Percentiles rank a stretch among this genome's conserved stretches.
phyloP scores from a whole-genome alignment of 2,888 invertebrate species.

The Pediacus dermestoides region DNA sequence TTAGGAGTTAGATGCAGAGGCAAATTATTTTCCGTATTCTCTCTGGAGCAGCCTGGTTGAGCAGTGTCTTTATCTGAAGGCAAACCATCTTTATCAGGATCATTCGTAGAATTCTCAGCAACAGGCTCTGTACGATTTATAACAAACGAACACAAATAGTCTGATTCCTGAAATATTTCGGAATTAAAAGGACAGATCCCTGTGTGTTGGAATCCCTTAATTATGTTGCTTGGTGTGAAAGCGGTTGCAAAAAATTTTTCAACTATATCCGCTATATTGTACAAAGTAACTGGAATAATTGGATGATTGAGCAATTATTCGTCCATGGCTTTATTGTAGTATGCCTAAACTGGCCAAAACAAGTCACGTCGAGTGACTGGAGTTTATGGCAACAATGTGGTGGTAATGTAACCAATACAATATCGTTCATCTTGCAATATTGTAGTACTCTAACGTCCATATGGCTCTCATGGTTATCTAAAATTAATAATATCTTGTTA shows the following conservation, averaged over 20 bases:
- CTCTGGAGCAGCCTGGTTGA: no score
- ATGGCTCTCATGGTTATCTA: slow-evolving; percentile 18
- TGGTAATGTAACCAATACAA: slow-evolving; percentile 34
- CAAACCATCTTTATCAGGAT: no score
- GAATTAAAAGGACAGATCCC: background rate
- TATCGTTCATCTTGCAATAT: slow-evolving; percentile 11
- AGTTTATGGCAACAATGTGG: slow-evolving; percentile 30
- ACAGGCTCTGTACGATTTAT: no score
- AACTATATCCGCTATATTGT: slow-evolving; percentile 32
- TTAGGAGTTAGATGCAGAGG: no score
- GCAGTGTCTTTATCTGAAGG: no score
- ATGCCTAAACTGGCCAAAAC: slow-evolving; percentile 25
- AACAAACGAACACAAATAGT: no score
- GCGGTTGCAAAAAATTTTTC: background rate
- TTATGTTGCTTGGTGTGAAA: background rate
- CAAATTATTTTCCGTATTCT: no score
- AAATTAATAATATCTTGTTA: slow-evolving; percentile 7
- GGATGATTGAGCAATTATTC: slow-evolving; percentile 24
- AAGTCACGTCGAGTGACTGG: slow-evolving; percentile 35
- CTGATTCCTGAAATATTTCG: no score
- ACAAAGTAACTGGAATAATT: slow-evolving; percentile 36
- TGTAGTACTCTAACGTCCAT: slow-evolving; percentile 8
- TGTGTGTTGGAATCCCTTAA: no score
- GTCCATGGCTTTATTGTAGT: slow-evolving; percentile 24
- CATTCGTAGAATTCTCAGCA: no score